phyloP scores from a whole-genome alignment of 1,140 invertebrate species.

The Cyclina sinensis region DNA sequence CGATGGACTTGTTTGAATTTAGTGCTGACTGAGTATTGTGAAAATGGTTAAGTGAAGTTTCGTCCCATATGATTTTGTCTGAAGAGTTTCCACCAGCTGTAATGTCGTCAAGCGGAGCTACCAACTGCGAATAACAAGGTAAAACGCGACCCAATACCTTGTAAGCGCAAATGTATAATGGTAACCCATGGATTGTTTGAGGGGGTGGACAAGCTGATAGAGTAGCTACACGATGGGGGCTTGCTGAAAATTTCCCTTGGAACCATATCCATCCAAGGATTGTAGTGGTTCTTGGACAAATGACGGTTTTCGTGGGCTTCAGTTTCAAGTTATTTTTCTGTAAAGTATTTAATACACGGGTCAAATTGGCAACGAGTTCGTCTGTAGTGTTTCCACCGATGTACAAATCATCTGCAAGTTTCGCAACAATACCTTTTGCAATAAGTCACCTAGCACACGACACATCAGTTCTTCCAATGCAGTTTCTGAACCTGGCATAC shows the following conservation, averaged over 20 bases:
- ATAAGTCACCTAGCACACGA: constrained; percentile 59
- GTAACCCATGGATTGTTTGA: constrained; percentile 22
- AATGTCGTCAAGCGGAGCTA: no score
- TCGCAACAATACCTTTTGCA: constrained; percentile 60
- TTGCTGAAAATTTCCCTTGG: not conserved
- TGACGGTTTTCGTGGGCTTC: no score
- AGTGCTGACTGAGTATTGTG: constrained; percentile 39
- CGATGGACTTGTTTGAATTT: no score
- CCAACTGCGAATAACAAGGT: not conserved
- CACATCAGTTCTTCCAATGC: no score
- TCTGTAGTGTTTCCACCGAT: not conserved
- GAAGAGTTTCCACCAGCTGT: no score
- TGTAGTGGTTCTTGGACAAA: constrained; percentile 49
- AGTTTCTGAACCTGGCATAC: constrained; percentile 60
- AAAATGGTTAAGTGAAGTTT: constrained; percentile 33
- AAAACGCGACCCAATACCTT: constrained; percentile 47
- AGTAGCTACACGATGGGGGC: no score
- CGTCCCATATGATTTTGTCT: no score
- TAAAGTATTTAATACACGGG: no score
- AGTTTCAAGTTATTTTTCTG: not conserved
- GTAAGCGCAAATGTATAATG: constrained; percentile 61
- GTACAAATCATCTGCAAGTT: constrained; percentile 66
- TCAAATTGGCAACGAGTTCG: no score
- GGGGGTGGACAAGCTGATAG: no score
- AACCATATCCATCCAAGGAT: constrained; percentile 3